These are phyloP conservation scores for Brachyistius frenatus DNA, from an alignment of 2,113 vertebrate species.

Conservation along the genomic window DNA sequence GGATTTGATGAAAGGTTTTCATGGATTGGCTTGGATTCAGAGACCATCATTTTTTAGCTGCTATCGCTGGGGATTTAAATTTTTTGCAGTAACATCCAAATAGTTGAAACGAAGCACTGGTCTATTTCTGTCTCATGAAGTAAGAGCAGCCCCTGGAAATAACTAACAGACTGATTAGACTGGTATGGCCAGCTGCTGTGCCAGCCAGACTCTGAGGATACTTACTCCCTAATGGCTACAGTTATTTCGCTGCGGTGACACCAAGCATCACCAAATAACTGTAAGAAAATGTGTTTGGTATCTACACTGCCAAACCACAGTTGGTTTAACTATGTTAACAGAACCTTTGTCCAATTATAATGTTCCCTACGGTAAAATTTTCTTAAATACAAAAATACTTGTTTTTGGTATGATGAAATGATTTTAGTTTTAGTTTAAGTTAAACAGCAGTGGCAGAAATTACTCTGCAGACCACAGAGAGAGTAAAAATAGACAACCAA, in stretches of 20 bases:
- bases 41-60: slow-evolving; percentile 49
- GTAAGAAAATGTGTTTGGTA: slow-evolving; percentile 22
- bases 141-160: slow-evolving; percentile 65
- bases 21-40: slow-evolving; percentile 58
- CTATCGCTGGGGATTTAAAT: slow-evolving; percentile 54
- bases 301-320: not conserved
- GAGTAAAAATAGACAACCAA: not conserved
- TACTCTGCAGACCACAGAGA: not conserved
- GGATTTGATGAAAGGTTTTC: slow-evolving; percentile 71
- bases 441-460: not conserved
- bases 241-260: slow-evolving; percentile 43
- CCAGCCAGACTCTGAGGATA: slow-evolving; percentile 36
- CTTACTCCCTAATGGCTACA: slow-evolving; percentile 42
- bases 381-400: not conserved
- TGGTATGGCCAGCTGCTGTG: slow-evolving; percentile 34
- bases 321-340: not conserved
- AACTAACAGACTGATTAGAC: slow-evolving; percentile 69
- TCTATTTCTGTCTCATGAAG: slow-evolving; percentile 67
- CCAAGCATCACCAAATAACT: slow-evolving; percentile 41
- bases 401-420: not conserved
- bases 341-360: not conserved
- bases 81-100: slow-evolving; percentile 59
- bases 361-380: not conserved
- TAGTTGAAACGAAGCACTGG: slow-evolving; percentile 52
- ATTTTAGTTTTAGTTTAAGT: not conserved